These are phyloP conservation scores for Pseudonaja textilis DNA, from an alignment of 2,113 vertebrate genomes.

Conservation along the genomic window DNA sequence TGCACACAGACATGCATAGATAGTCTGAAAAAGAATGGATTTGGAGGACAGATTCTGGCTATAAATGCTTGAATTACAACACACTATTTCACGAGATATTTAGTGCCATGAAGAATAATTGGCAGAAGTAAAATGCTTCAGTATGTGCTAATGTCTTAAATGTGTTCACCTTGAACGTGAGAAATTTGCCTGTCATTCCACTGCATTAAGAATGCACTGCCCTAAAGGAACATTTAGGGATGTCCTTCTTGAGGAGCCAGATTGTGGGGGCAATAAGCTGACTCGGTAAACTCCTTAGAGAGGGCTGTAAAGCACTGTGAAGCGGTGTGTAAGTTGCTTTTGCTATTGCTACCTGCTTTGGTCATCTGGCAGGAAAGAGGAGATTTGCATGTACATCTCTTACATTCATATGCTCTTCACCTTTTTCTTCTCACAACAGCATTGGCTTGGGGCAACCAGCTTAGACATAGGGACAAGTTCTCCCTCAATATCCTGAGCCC, in stretches of 20 bases:
- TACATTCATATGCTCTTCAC: fast-evolving
- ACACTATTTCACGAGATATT: not conserved
- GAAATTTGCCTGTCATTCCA: not conserved
- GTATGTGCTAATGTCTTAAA: not conserved
- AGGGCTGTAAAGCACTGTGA: too few relatives aligned
- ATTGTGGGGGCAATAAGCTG: too few relatives aligned
- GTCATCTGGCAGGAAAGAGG: not conserved
- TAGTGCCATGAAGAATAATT: not conserved
- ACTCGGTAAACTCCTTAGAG: too few relatives aligned
- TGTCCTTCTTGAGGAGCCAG: not conserved
- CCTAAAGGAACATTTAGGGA: not conserved
- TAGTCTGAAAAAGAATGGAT: not conserved
- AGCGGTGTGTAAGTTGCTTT: too few relatives aligned
- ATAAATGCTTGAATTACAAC: not conserved
- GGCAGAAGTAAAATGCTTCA: not conserved
- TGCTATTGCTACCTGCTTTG: not conserved
- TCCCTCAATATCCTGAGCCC: slow-evolving; percentile 3
- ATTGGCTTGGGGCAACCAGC: slow-evolving; percentile 54
- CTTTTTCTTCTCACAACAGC: slow-evolving; percentile 34
- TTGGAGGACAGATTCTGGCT: not conserved
- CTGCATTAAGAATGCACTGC: not conserved
- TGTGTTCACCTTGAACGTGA: not conserved
- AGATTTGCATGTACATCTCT: not conserved
- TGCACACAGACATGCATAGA: not conserved
- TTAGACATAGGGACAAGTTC: slow-evolving; percentile 52